Conservation (phyloP, 2,888 invertebrate species). For the Oeneis ivallda region DNA sequence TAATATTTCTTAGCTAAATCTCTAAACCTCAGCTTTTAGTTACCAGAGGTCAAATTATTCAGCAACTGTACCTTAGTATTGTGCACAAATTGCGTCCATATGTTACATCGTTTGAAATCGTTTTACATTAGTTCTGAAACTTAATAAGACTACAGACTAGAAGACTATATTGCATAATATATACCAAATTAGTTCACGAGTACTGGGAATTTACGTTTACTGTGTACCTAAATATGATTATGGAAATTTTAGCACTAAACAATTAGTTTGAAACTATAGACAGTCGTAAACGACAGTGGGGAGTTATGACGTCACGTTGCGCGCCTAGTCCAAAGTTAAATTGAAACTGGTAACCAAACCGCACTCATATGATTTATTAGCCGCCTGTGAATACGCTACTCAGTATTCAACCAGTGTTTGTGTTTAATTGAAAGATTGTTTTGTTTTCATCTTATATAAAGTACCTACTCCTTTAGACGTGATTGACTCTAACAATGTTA, state of each 20-base stretch:
- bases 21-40: too few species aligned
- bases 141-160: too few species aligned
- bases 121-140: too few species aligned
- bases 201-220: neutral
- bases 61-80: too few species aligned
- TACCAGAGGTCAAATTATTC: too few species aligned
- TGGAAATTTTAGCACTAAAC: slow-evolving; percentile 26
- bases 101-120: too few species aligned
- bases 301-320: slow-evolving; percentile 50
- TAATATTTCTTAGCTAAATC: neutral
- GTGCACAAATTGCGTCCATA: too few species aligned
- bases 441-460: slow-evolving; percentile 13
- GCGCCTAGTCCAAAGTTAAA: slow-evolving; percentile 66
- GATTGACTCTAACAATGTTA: neutral
- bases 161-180: neutral
- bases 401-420: slow-evolving; percentile 45
- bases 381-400: slow-evolving; percentile 62
- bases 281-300: slow-evolving; percentile 31
- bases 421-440: slow-evolving; percentile 41
- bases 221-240: slow-evolving; percentile 3
- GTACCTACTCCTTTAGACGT: neutral
- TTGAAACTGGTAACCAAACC: slow-evolving; percentile 77
- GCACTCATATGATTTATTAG: slow-evolving; percentile 71
- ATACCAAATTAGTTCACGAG: neutral
- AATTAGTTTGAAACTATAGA: slow-evolving; percentile 32